Base-by-base conservation (phyloP, 2,113 vertebrate species). In the Helogale parvula region DNA sequence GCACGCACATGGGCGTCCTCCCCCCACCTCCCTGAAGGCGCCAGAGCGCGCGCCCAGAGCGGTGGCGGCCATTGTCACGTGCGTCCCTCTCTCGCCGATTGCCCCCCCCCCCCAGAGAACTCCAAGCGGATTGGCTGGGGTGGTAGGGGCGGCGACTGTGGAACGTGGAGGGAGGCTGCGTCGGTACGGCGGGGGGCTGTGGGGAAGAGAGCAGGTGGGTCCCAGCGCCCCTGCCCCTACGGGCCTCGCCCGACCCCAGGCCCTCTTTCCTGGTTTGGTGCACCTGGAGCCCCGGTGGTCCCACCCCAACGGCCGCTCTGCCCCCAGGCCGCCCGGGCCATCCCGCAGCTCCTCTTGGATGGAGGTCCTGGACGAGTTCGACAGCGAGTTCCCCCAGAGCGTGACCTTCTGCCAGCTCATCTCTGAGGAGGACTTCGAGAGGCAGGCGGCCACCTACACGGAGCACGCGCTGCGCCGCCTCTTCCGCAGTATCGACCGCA, bases 361-460 rank as follows among this genome's bases (percentile, higher is more conserved):
- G 98, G 98, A 98, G 88, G 76, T 83, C 84, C 87, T 98, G 90
- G 98, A 97, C 27, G 98, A 98, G 85, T 98, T 97, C 83, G 98
- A 98, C 95, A 41, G 31, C 0, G 97, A 98, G 92, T 85, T 92
- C 9, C 98, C 98, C 2, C 97, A 98, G 94, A 80, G 47, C 1
- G 31, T 96, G 52, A 96, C 92, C 7, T 99, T 98, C 84, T 98
- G 99, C 91, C 92, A 94, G 94, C 98, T 92, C 94, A 97, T 98
- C 71, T 98, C 98, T 1, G 87, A 63, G 47, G 98, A 98, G 31
- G 97, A 96, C 16, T 99, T 98, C 57, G 98, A 99, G 97, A 87
- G 91, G 5, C 98, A 98, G 90, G 94, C 96, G 25, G 50, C 91
- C 47, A 97, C 97, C 16, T 98, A 81, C 96, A 98, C 98, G 0